Conservation (phyloP, 2,888 invertebrate genomes). For the Euproctis similis region DNA sequence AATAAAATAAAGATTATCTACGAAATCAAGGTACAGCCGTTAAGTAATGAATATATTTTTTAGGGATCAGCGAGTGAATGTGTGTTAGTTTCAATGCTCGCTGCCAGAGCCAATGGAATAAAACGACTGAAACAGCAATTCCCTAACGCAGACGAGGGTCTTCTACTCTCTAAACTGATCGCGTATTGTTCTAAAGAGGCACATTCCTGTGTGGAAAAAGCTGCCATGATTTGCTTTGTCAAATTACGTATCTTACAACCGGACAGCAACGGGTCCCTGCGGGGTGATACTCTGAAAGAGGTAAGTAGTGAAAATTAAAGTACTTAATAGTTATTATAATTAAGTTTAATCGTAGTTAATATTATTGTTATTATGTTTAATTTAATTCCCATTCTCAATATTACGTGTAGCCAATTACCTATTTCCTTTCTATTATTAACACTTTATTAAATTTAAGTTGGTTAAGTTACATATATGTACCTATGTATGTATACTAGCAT, state of each 20-base stretch:
- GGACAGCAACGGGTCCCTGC: constrained; percentile 86
- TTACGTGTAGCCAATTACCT: no score
- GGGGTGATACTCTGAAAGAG: constrained; percentile 86
- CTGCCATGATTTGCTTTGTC: constrained; percentile 95
- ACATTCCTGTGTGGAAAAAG: constrained; percentile 94
- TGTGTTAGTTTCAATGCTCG: constrained; percentile 92
- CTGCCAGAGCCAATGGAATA: constrained; percentile 92
- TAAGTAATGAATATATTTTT: constrained; percentile 5
- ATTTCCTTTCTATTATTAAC: no score
- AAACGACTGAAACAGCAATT: constrained; percentile 89
- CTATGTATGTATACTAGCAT: no score
- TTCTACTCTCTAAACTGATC: constrained; percentile 92
- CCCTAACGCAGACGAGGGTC: constrained; percentile 92
- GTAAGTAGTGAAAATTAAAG: no score
- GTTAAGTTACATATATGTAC: no score
- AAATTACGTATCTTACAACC: constrained; percentile 92
- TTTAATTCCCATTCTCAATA: no score
- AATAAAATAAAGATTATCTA: no score
- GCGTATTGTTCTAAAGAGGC: constrained; percentile 94
- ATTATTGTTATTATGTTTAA: no score
- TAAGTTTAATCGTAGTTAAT: no score
- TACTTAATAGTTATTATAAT: no score
- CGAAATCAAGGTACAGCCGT: no score
- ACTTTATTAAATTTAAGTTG: no score
- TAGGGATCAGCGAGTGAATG: constrained; percentile 98